phyloP scores from a whole-genome alignment of 2,113 vertebrate species.

The Perca schrenkii region DNA sequence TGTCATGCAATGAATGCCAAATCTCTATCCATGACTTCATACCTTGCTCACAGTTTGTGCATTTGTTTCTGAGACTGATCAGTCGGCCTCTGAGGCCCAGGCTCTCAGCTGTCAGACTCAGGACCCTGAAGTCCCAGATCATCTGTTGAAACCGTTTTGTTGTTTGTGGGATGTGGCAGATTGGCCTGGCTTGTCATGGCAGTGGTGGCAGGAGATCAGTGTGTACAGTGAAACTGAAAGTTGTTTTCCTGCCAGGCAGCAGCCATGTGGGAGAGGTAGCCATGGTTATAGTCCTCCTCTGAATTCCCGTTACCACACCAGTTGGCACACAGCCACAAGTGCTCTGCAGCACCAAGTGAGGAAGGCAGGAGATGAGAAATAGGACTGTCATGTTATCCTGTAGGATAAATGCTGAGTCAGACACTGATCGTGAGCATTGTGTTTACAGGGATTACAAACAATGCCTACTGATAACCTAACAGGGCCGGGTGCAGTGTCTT shows the following conservation, averaged over 20 bases:
- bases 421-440: neutral
- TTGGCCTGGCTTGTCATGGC: slow-evolving; percentile 50
- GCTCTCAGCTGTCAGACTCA: slow-evolving; percentile 27
- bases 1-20: slow-evolving; percentile 27
- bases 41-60: neutral
- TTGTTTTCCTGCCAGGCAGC: slow-evolving; percentile 58
- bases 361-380: slow-evolving; percentile 12
- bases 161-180: slow-evolving; percentile 52
- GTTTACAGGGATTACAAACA: slow-evolving; percentile 22
- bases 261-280: slow-evolving; percentile 68
- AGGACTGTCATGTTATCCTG: slow-evolving; percentile 20
- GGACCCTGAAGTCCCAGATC: slow-evolving; percentile 17
- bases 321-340: slow-evolving; percentile 64
- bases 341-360: slow-evolving; percentile 47
- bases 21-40: neutral
- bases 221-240: slow-evolving; percentile 34
- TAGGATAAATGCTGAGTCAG: slow-evolving; percentile 6
- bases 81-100: slow-evolving; percentile 11
- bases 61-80: slow-evolving; percentile 13
- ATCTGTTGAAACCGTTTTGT: slow-evolving; percentile 36
- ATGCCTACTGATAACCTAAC: slow-evolving; percentile 11
- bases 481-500: neutral
- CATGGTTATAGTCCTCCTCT: slow-evolving; percentile 69
- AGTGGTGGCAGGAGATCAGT: slow-evolving; percentile 29
- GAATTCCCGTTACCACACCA: slow-evolving; percentile 51